Evolutionary conservation across 2,888 invertebrate species (phyloP).

Genomic region (Portevinia maculata): DNA sequence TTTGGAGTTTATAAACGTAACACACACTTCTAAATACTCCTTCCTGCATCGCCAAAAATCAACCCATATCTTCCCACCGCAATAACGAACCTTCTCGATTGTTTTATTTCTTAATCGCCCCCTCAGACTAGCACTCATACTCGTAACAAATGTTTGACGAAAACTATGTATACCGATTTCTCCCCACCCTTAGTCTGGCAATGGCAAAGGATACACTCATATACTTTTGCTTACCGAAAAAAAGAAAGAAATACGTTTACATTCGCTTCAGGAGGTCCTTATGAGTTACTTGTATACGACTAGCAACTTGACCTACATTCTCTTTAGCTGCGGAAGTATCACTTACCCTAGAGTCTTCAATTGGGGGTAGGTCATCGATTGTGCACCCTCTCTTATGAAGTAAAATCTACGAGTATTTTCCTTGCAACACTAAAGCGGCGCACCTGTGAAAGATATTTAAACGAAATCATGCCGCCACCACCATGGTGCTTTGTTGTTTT

Average conservation of each 20-base stretch:
- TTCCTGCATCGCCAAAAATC: constrained; percentile 8
- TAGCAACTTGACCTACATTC: constrained; percentile 68
- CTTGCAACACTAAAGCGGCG: constrained; percentile 48
- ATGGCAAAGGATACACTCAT: constrained; percentile 48
- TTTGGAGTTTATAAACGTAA: no score
- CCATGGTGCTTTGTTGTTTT: constrained; percentile 16
- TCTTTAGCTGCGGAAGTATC: constrained; percentile 19
- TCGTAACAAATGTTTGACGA: neutral
- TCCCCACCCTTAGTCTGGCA: constrained; percentile 43
- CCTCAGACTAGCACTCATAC: constrained; percentile 3
- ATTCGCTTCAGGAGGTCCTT: neutral
- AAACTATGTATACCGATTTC: neutral
- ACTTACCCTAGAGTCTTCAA: constrained; percentile 45
- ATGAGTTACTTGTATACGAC: constrained; percentile 3
- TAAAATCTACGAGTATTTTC: constrained; percentile 64
- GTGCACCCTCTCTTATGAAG: constrained; percentile 15
- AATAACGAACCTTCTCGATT: constrained; percentile 5
- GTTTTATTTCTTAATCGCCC: constrained; percentile 13
- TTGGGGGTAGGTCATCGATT: constrained; percentile 65
- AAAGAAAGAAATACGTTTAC: constrained; percentile 16
- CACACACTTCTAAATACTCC: no score
- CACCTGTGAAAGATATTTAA: constrained; percentile 16
- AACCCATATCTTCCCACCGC: constrained; percentile 47
- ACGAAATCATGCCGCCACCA: neutral
- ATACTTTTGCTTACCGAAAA: constrained; percentile 33